Evolutionary conservation across 2,113 vertebrate genomes (phyloP).

Genomic region (Reinhardtius hippoglossoides): DNA sequence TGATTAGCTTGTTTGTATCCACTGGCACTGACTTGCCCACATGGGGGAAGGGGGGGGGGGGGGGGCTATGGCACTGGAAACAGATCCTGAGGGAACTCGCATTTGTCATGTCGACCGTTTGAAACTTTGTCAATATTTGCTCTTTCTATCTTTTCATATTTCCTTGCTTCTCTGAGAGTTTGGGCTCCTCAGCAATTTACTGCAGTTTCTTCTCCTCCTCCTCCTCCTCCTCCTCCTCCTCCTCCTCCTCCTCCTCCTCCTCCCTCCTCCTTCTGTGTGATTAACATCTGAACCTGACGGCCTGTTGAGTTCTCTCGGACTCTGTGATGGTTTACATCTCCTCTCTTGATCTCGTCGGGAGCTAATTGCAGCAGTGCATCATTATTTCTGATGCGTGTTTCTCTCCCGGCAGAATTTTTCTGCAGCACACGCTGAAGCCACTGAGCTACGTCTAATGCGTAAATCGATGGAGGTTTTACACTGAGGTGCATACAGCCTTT

Average conservation of each 20-base stretch:
- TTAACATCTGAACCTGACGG: conserved; percentile 7
- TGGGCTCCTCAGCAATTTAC: neutral
- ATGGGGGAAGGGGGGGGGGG: too few species aligned
- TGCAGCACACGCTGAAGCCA: conserved; percentile 49
- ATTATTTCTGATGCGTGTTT: conserved; percentile 36
- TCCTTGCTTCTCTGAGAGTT: neutral
- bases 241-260: conserved; percentile 1
- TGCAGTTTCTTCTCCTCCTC: conserved; percentile 6
- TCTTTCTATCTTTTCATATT: neutral
- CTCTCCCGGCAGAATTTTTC: conserved; percentile 31
- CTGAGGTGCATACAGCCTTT: conserved; percentile 55
- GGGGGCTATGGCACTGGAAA: neutral
- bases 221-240: conserved; percentile 1
- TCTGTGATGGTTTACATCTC: conserved; percentile 15
- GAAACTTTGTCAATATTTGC: conserved; percentile 5
- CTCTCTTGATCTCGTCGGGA: conserved; percentile 26
- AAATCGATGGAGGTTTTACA: conserved; percentile 57
- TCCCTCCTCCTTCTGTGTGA: conserved; percentile 2
- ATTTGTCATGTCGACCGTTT: neutral
- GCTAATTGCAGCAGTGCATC: conserved; percentile 40
- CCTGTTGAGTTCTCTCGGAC: conserved; percentile 10
- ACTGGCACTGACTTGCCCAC: neutral
- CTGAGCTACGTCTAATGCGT: conserved; percentile 50
- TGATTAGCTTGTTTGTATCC: conserved; percentile 15
- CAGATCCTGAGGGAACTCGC: neutral